Conservation (phyloP, 92 coral and sea anemone genomes). For the Epizoanthus fatuus region DNA sequence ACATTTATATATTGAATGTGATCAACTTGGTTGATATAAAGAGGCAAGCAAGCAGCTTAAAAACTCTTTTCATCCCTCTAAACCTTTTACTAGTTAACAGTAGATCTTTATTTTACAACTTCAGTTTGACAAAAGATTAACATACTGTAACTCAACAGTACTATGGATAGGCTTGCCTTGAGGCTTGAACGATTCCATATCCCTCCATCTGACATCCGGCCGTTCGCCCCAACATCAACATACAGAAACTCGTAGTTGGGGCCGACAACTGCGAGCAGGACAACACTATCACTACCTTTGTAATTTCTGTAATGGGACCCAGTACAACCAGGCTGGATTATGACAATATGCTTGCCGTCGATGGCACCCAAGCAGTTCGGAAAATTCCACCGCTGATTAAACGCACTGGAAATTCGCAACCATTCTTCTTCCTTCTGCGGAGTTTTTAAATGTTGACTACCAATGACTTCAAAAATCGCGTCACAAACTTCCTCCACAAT, state of each 20-base stretch:
- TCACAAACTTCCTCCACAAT: slow-evolving; percentile 43
- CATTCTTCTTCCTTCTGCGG: neutral
- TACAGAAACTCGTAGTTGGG: slow-evolving; percentile 69
- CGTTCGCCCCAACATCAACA: slow-evolving; percentile 56
- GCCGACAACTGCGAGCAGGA: slow-evolving; percentile 59
- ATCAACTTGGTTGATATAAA: too few relatives aligned
- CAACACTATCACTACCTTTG: slow-evolving; percentile 63
- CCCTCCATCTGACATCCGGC: slow-evolving; percentile 9
- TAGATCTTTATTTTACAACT: too few relatives aligned
- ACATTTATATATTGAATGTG: too few relatives aligned
- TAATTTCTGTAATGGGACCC: slow-evolving; percentile 46
- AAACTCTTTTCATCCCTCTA: too few relatives aligned
- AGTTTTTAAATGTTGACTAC: neutral
- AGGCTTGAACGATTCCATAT: neutral
- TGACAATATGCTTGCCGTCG: neutral
- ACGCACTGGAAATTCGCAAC: neutral
- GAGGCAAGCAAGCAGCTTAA: too few relatives aligned
- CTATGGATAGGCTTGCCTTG: neutral
- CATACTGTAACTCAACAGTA: too few relatives aligned
- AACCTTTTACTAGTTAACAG: too few relatives aligned
- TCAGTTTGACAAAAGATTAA: too few relatives aligned
- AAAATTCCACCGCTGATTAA: neutral
- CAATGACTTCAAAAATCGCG: slow-evolving; percentile 13
- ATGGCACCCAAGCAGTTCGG: slow-evolving; percentile 7
- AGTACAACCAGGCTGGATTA: neutral